A percentile compares a stretch with the other conserved stretches of the same genome.
Evolutionary conservation across 2,797 vertebrate genomes (phyloP).

Genomic region (Semotilus atromaculatus): DNA sequence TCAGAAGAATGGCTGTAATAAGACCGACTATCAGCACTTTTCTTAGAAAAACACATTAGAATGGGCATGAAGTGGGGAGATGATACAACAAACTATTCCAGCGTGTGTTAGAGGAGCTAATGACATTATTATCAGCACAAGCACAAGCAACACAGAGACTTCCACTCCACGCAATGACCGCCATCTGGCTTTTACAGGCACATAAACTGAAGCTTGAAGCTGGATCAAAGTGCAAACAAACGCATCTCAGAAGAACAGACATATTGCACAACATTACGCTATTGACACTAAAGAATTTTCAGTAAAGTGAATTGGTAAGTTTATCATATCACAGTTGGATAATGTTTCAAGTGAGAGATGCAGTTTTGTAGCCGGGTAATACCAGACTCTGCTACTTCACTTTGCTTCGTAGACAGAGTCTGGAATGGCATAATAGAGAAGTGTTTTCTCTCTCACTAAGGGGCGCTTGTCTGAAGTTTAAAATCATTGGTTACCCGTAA

Average conservation of each 20-base stretch:
- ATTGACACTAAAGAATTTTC: constrained; percentile 48
- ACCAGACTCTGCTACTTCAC: too few species aligned
- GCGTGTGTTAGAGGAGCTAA: constrained; percentile 69
- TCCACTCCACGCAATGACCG: constrained; percentile 44
- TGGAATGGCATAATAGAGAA: too few species aligned
- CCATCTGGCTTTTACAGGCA: constrained; percentile 41
- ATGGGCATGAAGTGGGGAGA: constrained; percentile 63
- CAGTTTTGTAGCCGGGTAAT: too few species aligned
- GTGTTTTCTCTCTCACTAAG: too few species aligned
- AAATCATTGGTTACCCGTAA: too few species aligned
- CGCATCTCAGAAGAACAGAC: constrained; percentile 59
- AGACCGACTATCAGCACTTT: constrained; percentile 63
- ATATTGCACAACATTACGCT: constrained; percentile 52
- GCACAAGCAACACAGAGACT: constrained; percentile 63
- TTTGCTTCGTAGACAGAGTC: too few species aligned
- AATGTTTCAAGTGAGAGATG: constrained; percentile 47
- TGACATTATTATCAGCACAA: constrained; percentile 71
- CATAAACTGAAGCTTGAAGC: constrained; percentile 70
- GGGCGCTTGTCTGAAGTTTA: too few species aligned
- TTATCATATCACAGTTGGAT: constrained; percentile 48
- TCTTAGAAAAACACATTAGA: constrained; percentile 69
- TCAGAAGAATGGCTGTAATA: constrained; percentile 67
- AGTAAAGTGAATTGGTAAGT: constrained; percentile 41
- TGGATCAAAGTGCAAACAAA: constrained; percentile 68
- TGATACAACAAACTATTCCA: constrained; percentile 70